phyloP scores from a whole-genome alignment of 2,113 vertebrate species.

The Phyllopteryx taeniolatus region DNA sequence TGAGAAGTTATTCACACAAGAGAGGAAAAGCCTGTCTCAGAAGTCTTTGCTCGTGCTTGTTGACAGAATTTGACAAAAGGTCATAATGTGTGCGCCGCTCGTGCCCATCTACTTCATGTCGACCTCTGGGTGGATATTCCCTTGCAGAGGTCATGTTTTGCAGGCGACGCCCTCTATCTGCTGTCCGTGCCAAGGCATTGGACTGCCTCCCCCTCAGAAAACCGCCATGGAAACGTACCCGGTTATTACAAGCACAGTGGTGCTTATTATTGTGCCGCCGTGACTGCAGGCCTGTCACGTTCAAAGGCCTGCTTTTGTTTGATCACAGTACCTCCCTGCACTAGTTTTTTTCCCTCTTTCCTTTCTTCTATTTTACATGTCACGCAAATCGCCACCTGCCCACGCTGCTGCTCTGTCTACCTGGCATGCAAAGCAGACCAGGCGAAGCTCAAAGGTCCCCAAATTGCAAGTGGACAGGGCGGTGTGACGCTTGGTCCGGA shows the following conservation, averaged over 20 bases:
- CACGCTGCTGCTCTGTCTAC: neutral
- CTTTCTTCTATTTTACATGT: constrained; percentile 26
- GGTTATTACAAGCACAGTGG: constrained; percentile 60
- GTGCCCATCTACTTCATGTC: constrained; percentile 52
- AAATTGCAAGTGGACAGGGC: neutral
- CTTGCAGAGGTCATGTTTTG: constrained; percentile 43
- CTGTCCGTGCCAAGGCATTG: constrained; percentile 34
- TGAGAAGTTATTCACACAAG: no score
- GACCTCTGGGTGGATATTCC: constrained; percentile 63
- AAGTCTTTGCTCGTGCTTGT: no score
- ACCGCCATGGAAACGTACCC: constrained; percentile 49
- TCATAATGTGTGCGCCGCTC: no score
- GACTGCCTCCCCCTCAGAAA: constrained; percentile 37
- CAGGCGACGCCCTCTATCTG: constrained; percentile 36
- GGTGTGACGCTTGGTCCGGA: no score
- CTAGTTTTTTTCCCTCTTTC: neutral
- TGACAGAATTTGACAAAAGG: no score
- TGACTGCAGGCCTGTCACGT: constrained; percentile 51
- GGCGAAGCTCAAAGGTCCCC: neutral
- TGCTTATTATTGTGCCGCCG: constrained; percentile 61
- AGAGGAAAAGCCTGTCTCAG: no score
- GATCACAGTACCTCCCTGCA: constrained; percentile 39
- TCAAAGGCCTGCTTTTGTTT: constrained; percentile 56
- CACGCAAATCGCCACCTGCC: constrained; percentile 56
- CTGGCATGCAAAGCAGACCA: constrained; percentile 51